phyloP scores from a whole-genome alignment of 2,888 invertebrate species.

The Alsophila aescularia region DNA sequence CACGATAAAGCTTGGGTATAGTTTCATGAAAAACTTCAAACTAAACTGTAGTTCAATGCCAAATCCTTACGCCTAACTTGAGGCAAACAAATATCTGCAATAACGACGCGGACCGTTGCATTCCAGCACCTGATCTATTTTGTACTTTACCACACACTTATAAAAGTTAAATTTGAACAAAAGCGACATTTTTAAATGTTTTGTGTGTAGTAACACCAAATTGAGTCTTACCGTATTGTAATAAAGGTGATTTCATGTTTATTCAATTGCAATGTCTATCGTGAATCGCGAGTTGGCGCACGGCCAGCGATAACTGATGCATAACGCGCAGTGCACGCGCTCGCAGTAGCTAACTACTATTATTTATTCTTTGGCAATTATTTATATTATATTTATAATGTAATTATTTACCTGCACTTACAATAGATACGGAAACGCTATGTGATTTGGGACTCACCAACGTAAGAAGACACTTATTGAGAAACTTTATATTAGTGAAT shows the following conservation, averaged over 20 bases:
- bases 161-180: constrained; percentile 1
- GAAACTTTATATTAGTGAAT: too few species aligned
- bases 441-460: too few species aligned
- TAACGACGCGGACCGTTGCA: constrained; percentile 20
- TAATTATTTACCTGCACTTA: too few species aligned
- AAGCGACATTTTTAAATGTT: neutral
- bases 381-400: too few species aligned
- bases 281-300: constrained; percentile 11
- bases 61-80: constrained; percentile 12
- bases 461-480: too few species aligned
- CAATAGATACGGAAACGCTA: too few species aligned
- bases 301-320: constrained; percentile 6
- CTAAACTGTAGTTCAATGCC: neutral
- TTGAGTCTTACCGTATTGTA: constrained; percentile 9
- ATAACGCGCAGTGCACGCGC: neutral
- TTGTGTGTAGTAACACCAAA: constrained; percentile 1
- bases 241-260: constrained; percentile 8
- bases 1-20: neutral
- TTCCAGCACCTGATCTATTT: neutral
- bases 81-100: constrained; percentile 19
- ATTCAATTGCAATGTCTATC: constrained; percentile 17
- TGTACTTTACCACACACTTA: neutral
- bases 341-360: too few species aligned
- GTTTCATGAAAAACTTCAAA: neutral
- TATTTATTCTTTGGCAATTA: too few species aligned